Evolutionary conservation across 2,113 vertebrate genomes (phyloP), one percentile per base, ranked within the genome.

Genomic region (Rhipidura dahli): DNA sequence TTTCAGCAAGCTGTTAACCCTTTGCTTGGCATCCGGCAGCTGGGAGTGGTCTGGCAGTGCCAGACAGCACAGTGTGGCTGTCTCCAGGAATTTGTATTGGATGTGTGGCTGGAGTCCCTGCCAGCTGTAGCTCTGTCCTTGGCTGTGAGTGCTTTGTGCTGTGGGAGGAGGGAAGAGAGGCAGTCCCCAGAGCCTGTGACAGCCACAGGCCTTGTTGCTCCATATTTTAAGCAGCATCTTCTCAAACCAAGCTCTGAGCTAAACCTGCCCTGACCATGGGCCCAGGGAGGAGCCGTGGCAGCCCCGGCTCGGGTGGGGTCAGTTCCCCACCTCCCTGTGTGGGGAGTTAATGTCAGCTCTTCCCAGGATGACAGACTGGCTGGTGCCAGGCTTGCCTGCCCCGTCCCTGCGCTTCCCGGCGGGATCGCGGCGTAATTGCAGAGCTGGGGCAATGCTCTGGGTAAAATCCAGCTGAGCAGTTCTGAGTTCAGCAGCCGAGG

Each of bases 401-500:
- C 54, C 3, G 14, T 13, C 28, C 84, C 94, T 13, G 37, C 61
- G 0, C 57, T 72, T 54, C 88, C 82, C 1, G 0, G 3, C 19
- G 37, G 54, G 40, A 80, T 81, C 1, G 0, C n/a, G 0, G 1
- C 13, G 11, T 68, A 60, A 92, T 82, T 93, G 95, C 63, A 75
- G 79, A 89, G 90, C 76, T 86, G 61, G 75, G 82, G 70, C 68
- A 76, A 5, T 0, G 26, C 75, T 75, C 23, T 18, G 37, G 4
- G 90, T n/a, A 10, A 42, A 85, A 72, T 21, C 20, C 65, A 51
- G 28, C 65, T 39, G 0, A 20, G 57, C 6, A 19, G 35, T 45
- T 91, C 83, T 78, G 0, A 2, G 0, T 28, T 51, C 40, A 6
- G n/a, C 27, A 39, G n/a, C 0, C 0, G 6, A 47, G 61, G 53